These are phyloP conservation scores for Cheumatopsyche charites DNA, from an alignment of 1,140 invertebrate genomes.

Conservation along the genomic window DNA sequence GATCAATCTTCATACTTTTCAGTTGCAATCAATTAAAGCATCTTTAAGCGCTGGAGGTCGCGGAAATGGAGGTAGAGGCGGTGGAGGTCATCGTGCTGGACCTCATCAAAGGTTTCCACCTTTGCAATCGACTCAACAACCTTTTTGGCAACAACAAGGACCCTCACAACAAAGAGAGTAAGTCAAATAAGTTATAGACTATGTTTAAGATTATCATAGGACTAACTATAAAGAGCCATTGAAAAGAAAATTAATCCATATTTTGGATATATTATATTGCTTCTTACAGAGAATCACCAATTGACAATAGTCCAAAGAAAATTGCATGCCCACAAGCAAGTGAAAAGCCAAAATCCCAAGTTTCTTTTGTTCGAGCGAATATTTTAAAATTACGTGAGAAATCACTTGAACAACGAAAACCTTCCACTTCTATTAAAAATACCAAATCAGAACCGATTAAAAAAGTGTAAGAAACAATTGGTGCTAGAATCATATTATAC, in stretches of 20 bases:
- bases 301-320: conserved; percentile 5
- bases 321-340: conserved; percentile 3
- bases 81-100: conserved; percentile 32
- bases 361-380: conserved; percentile 14
- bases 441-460: conserved; percentile 6
- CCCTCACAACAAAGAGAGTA: conserved; percentile 42
- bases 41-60: conserved; percentile 43
- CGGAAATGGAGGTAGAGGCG: conserved; percentile 31
- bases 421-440: not conserved
- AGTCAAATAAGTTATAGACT: no score
- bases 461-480: conserved; percentile 14
- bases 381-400: conserved; percentile 22
- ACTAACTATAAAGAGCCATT: no score
- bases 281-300: conserved; percentile 4
- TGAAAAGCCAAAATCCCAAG: not conserved
- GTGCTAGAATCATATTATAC: not conserved
- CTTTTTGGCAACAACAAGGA: conserved; percentile 34
- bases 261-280: not conserved
- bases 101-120: conserved; percentile 44
- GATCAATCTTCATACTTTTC: conserved; percentile 7
- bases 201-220: no score
- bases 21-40: conserved; percentile 48
- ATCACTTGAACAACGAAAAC: not conserved
- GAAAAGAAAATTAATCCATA: no score
- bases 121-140: conserved; percentile 34